Evolutionary conservation across 2,113 vertebrate genomes (phyloP), one percentile per base, ranked within the genome.

Genomic region (Orientallactaga bullata): DNA sequence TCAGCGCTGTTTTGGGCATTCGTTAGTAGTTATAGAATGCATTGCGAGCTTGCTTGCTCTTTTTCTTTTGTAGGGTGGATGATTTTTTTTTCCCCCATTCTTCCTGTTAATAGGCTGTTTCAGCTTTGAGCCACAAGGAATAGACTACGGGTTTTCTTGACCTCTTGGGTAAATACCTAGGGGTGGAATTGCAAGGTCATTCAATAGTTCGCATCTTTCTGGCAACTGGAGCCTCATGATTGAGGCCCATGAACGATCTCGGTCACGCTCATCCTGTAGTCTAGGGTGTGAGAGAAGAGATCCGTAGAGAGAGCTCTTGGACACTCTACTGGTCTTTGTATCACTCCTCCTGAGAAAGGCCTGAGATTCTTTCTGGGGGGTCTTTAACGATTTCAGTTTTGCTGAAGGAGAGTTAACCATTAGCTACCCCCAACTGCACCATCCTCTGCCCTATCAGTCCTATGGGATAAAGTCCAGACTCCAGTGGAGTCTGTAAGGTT

Each of bases 141-240:
- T 71, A 51, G 51, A 81, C n/a, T n/a, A 5, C 42, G 8, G 8
- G 42, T 47, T 93, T 94, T 87, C 24, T 32, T 91, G 58, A 30
- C 26, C 23, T 93, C 42, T 77, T 81, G 4, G 72, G 39, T 79
- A 83, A 78, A 68, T 89, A 66, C 17, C 13, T 26, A 78, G 37
- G 55, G 55, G 15, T 47, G 16, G n/a, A 73, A 83, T 85, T 85
- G 39, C 72, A 68, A 10, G 47, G 28, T 85, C 83, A 71, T 37
- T 89, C 15, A 42, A 17, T 80, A 65, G 23, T 63, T 86, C 20
- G 10, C 12, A 61, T 90, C 32, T 93, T 71, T 73, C 63, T 80
- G 30, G 60, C 91, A 88, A 71, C 85, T 94, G 68, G n/a, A 55
- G 55, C 89, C 30, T 93, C 90, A 15, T 42, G 21, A 26, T 42